Conservation (phyloP, 2,888 invertebrate genomes). For the Cheiracanthium punctorium region DNA sequence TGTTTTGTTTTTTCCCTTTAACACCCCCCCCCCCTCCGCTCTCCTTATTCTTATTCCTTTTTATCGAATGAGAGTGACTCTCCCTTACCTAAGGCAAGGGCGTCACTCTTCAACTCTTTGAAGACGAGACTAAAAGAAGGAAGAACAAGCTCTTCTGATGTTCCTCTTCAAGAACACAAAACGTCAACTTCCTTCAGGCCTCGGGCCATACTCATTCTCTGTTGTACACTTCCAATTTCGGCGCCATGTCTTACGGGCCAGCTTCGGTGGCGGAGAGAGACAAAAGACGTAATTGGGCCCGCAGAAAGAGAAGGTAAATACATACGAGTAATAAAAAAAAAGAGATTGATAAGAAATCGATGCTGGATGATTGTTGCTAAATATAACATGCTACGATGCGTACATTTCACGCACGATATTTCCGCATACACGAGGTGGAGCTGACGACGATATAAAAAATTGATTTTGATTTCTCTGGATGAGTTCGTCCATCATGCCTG, state of each 20-base stretch:
- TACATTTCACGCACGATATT: not conserved
- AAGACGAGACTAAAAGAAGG: conserved; percentile 52
- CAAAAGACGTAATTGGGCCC: conserved; percentile 50
- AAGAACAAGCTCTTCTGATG: conserved; percentile 31
- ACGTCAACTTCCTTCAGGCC: conserved; percentile 25
- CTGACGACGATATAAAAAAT: not conserved
- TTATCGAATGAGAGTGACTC: conserved; percentile 30
- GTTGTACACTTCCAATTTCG: conserved; percentile 3
- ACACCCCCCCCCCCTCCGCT: conserved; percentile 25
- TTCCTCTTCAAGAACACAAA: conserved; percentile 9
- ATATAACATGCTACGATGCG: not conserved
- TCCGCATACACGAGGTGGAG: conserved; percentile 13
- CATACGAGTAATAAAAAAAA: no score
- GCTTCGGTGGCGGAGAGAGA: conserved; percentile 16
- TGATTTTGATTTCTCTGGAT: not conserved
- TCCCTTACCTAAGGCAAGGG: conserved; percentile 62
- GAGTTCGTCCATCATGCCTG: not conserved
- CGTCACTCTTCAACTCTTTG: conserved; percentile 21
- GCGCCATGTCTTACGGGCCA: not conserved
- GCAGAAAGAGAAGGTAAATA: not conserved
- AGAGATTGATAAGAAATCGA: not conserved
- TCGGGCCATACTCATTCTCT: not conserved
- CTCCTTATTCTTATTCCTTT: conserved; percentile 22
- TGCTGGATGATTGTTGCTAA: conserved; percentile 12
- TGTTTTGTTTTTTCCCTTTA: not conserved